Conservation (phyloP, 2,888 invertebrate species). For the Microctonus hyperodae region DNA sequence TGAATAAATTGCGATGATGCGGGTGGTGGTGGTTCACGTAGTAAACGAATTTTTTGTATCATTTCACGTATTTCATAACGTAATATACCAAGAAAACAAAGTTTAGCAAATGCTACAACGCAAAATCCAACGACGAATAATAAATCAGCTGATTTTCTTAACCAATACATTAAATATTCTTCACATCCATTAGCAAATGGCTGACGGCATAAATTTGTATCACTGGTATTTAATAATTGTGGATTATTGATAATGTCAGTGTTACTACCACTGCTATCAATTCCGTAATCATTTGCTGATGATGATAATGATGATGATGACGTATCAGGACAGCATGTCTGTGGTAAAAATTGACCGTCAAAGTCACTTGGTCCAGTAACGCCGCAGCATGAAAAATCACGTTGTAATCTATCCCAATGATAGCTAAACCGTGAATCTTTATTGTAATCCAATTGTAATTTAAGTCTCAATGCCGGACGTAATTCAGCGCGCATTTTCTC, state of each 20-base stretch:
- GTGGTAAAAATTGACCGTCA: conserved; percentile 50
- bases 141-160: conserved; percentile 80
- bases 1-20: conserved; percentile 51
- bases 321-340: conserved; percentile 52
- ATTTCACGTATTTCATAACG: conserved; percentile 87
- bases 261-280: conserved; percentile 10
- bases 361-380: conserved; percentile 70
- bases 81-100: conserved; percentile 87
- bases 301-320: too few relatives aligned
- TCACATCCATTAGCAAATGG: conserved; percentile 70
- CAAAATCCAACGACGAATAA: conserved; percentile 85
- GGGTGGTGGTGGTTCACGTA: conserved; percentile 62
- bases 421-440: conserved; percentile 76
- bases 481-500: conserved; percentile 79
- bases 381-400: conserved; percentile 81
- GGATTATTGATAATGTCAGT: conserved; percentile 23
- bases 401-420: conserved; percentile 80
- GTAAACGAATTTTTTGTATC: conserved; percentile 88
- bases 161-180: conserved; percentile 76
- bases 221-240: conserved; percentile 20
- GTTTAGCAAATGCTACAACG: conserved; percentile 86
- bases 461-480: conserved; percentile 71
- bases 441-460: conserved; percentile 75
- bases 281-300: conserved; percentile 20
- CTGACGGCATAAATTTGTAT: conserved; percentile 49